Base-by-base conservation (phyloP, 2,797 vertebrate species). In the Alectoris magna region DNA sequence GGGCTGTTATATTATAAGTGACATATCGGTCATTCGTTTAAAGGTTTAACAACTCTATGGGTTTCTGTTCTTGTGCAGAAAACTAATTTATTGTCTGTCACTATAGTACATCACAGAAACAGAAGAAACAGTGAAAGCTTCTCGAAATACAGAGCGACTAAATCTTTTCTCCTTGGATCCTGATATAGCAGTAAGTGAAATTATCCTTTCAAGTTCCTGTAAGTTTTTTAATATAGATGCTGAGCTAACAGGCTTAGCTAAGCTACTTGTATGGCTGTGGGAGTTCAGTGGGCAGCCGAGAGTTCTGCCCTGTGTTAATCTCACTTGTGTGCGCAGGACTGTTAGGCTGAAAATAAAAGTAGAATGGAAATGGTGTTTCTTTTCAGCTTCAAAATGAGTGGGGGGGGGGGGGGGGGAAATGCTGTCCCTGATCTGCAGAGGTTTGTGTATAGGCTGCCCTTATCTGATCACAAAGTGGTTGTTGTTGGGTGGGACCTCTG, bases 161-260 rank as follows among this genome's bases (percentile, higher is more conserved):
- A 99, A 99, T 96, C 98, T 99, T 69, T 99, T 99, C 97, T 99
- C 98, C 0, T 97, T 99, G 92, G 99, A 99, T 95, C 98, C 99
- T 22, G 99, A 99, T 88, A 98, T 99, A 91, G 98, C 98, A 58
- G 99, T 99, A 97, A 96, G 98, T 94, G 8, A 24, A 41, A 21
- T 18, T 44, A 19, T 21, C 44, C 74, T n/a, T 24, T 34, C 15
- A 14, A 8, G 14, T 46, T 75, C 27, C 64, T 70, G 5, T 3
- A 29, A n/a, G 11, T 67, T 73, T 80, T 60, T 69, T 72, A 38
- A 24, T 21, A 9, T 10, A 39, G 18, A 11, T 74, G 26, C 44
- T 7, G 5, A 88, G 39, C 14, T 79, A 31, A 19, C 17, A 60
- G 48, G 36, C 10, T 24, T 90, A 58, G 26, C 51, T 77, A 51